Percentiles rank a stretch among this genome's conserved stretches.
These are phyloP conservation scores for Lethocerus indicus DNA, from an alignment of 1,140 invertebrate genomes.

Conservation along the genomic window DNA sequence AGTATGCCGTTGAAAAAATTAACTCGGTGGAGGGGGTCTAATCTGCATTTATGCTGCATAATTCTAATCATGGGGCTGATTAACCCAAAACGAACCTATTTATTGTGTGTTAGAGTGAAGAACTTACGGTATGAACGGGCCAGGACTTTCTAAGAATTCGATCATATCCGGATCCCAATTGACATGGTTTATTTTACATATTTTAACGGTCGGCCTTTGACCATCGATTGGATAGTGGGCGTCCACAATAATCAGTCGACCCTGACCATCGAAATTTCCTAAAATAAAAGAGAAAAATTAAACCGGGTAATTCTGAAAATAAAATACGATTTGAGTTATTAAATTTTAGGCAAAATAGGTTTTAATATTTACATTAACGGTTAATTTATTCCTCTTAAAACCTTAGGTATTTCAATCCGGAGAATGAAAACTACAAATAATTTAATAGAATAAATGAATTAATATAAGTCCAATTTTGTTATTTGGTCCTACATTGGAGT, in stretches of 20 bases:
- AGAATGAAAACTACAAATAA: too few relatives aligned
- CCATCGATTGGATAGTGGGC: conserved; percentile 57
- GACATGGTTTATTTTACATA: conserved; percentile 43
- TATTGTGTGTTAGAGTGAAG: neutral
- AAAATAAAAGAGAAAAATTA: conserved; percentile 12
- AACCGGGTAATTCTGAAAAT: neutral
- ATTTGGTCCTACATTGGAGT: too few relatives aligned
- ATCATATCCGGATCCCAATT: conserved; percentile 33
- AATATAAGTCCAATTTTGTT: too few relatives aligned
- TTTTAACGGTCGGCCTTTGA: conserved; percentile 48
- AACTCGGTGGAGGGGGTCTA: too few relatives aligned
- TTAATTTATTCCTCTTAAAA: too few relatives aligned
- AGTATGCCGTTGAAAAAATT: too few relatives aligned
- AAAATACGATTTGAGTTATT: neutral
- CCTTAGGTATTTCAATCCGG: too few relatives aligned
- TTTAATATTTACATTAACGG: too few relatives aligned
- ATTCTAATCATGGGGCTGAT: too few relatives aligned
- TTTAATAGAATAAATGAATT: too few relatives aligned
- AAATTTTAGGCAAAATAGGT: neutral
- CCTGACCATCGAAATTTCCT: conserved; percentile 21
- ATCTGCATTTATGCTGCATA: too few relatives aligned
- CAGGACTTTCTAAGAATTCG: conserved; percentile 53
- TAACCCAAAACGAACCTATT: too few relatives aligned
- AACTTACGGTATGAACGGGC: conserved; percentile 51
- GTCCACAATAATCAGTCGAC: conserved; percentile 48